Base-by-base conservation (phyloP, 2,888 invertebrate genomes). In the Euclidia mi region DNA sequence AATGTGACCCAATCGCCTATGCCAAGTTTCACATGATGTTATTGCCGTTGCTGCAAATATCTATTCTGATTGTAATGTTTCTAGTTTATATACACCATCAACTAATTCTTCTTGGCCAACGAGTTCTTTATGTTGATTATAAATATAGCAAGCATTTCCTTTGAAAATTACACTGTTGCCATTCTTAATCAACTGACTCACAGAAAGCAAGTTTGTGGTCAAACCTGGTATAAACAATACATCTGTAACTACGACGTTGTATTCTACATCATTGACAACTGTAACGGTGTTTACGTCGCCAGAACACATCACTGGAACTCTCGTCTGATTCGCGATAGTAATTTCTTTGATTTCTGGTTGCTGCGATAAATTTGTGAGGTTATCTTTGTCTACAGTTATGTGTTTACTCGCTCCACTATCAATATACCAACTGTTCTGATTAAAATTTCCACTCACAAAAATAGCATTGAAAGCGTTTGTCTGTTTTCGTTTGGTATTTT, bases 221-320 rank as follows among this genome's bases (percentile, higher is more conserved):
- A 56, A 48, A 9, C 20, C 43, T 1, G 49, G 56, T 6, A 50
- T 9, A 17, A 38, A 56, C 20, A 56, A 44, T n/a, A 49, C 50
- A 10, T 50, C 18, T 10, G 15, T n/a, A 25, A 56, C 44, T 25
- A 42, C 29, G 15, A 50, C 46, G 40, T 56, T 25, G 25, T 37
- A 46, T 15, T 56, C 42, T 41, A 28, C 40, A 41, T 10, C 28
- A n/a, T 47, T 47, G 2, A 28, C 46, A 28, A 38, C 34, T 15
- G 46, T 40, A 40, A 42, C 29, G 11, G 46, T 46, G 25, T 52
- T 40, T 14, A 52, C 38, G 14, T 52, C 45, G 7, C 41, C 53
- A 10, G 41, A 45, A 34, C 52, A 52, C 18, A 38, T 0, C n/a
- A 51, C 44, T 9, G 31, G 44, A 2, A 44, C 18, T 3, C 20